These are phyloP conservation scores for Cataglyphis cursor DNA, from an alignment of 2,888 invertebrate genomes.

Conservation along the genomic window DNA sequence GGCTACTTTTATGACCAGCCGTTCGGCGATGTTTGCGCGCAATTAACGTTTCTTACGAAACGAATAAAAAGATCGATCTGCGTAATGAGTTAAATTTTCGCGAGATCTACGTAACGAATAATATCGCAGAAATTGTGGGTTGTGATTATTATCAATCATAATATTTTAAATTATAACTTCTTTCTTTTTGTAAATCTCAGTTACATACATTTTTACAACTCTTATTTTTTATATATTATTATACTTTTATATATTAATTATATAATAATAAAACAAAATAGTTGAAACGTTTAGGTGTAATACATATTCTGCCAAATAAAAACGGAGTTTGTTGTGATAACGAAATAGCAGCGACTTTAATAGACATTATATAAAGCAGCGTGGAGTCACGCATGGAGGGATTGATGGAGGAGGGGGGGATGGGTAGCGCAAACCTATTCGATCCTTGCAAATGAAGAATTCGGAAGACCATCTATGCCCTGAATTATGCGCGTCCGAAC, in stretches of 20 bases:
- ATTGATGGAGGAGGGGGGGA: neutral
- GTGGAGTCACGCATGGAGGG: neutral
- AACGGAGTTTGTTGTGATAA: neutral
- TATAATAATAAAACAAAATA: neutral
- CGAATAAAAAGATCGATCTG: neutral
- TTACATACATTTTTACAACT: neutral
- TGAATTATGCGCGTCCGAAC: slow-evolving; percentile 11
- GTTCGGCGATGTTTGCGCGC: neutral
- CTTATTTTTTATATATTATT: too few species aligned
- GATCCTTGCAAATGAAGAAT: neutral
- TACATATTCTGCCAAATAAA: neutral
- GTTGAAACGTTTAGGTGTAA: neutral
- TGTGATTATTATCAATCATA: neutral
- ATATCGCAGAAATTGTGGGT: neutral
- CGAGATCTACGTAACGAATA: neutral
- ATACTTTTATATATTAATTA: neutral
- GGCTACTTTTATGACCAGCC: slow-evolving; percentile 29
- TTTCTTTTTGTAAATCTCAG: neutral
- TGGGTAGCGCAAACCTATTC: neutral
- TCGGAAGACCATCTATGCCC: neutral
- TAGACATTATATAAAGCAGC: neutral
- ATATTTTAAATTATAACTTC: neutral
- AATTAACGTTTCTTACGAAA: slow-evolving; percentile 11
- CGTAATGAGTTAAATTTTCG: slow-evolving; percentile 7
- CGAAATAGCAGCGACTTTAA: neutral